Base-by-base conservation (phyloP, 37 sponge, comb jelly and placozoan genomes). In the Halichondria panicea region DNA sequence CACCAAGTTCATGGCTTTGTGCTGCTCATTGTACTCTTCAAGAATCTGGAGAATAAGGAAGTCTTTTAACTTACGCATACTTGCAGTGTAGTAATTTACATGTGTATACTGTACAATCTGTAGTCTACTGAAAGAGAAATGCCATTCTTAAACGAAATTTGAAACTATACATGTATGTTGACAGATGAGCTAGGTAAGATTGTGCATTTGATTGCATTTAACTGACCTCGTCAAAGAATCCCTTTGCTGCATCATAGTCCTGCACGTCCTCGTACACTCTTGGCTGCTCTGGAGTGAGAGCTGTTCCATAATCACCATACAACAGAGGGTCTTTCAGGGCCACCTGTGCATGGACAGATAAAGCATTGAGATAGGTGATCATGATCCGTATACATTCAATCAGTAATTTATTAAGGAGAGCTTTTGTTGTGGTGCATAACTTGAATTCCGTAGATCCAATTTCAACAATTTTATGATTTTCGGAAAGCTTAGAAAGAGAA, bases 231-330 rank as follows among this genome's bases (percentile, higher is more conserved):
- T 95, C 88, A 77, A 97, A 97, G 28, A 97, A 79, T 34, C 77
- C 90, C 63, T 89, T 94, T 31, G 93, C 86, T 4, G 92, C 88
- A 41, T 95, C 93, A 74, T 84, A 98, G 82, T 91, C 93, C 55
- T 96, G 91, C 2, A 98, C 68, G 71, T 95, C 96, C 66, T 98
- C 96, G 74, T 98, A 98, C 19, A 95, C 58, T 32, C 99, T 54
- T 8, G 96, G 94, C 39, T 77, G 70, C 30, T 97, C 95, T 12
- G 99, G 91, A 43, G 81, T 73, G 43, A 95, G 84, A 12, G 96
- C 91, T 61, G 96, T 89, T 18, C 89, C 65, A 69, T 89, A 98
- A 79, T 98, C 99, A 25, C 99, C 99, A 67, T 75, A 98, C 62
- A 98, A 65, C 38, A 95, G 70, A 30, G 99, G 99, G 31, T 98